Evolutionary conservation across 2,888 invertebrate species (phyloP).

Genomic region (Trachelus iudaicus): DNA sequence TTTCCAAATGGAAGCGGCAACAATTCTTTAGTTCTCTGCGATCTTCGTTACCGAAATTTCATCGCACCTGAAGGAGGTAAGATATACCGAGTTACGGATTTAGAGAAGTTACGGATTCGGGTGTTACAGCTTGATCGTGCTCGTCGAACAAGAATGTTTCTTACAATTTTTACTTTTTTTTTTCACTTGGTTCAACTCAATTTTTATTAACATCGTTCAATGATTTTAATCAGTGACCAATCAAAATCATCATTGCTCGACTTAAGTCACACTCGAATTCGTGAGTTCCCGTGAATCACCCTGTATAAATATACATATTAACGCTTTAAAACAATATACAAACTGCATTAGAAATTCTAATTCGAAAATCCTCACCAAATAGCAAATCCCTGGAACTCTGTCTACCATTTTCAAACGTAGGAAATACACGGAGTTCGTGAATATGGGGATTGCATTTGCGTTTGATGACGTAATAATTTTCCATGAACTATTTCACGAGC

Average conservation of each 20-base stretch:
- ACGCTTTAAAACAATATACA: not conserved
- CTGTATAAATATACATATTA: not conserved
- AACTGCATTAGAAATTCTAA: not conserved
- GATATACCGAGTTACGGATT: slow-evolving; percentile 3
- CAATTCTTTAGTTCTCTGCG: slow-evolving; percentile 45
- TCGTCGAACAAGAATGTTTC: not conserved
- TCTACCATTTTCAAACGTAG: not conserved
- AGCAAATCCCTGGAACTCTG: not conserved
- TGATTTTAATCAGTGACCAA: not conserved
- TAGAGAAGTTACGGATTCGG: not conserved
- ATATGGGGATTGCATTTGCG: not conserved
- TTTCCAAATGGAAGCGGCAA: slow-evolving; percentile 37
- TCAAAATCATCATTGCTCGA: not conserved
- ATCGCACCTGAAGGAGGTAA: slow-evolving; percentile 48
- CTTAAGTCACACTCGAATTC: not conserved
- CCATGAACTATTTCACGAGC: not conserved
- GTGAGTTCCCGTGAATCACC: not conserved
- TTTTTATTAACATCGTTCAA: not conserved
- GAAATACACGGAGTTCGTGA: not conserved
- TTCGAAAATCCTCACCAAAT: not conserved
- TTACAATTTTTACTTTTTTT: no score
- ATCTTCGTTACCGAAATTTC: slow-evolving; percentile 45
- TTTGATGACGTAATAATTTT: not conserved
- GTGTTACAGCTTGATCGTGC: not conserved
- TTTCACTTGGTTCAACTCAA: no score